Conservation (phyloP, 2,113 vertebrate species). For the western clawed frog (Xenopus tropicalis) region UCB_Xtro_10.0 CM004452.2:22469501-22470000, state of each 20-base stretch:
- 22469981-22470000: neutral
- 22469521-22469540: slow-evolving; percentile 4
- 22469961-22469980: neutral
- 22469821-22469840: slow-evolving; percentile 31
- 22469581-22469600: slow-evolving; percentile 2
- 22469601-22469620: neutral
- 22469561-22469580: neutral
- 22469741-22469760: slow-evolving; percentile 11
- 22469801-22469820: slow-evolving; percentile 22
- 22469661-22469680: neutral
- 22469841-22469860: slow-evolving; percentile 25
- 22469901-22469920: slow-evolving; percentile 11
- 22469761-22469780: neutral
- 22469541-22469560: neutral
- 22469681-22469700: neutral
- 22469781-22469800: slow-evolving; percentile 26
- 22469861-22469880: slow-evolving; percentile 14
- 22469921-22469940: neutral
- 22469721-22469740: neutral
- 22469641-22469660: neutral
- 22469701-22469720: neutral
- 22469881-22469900: slow-evolving; percentile 15
- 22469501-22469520: slow-evolving; percentile 13
- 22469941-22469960: neutral
- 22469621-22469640: neutral